These are phyloP conservation scores for Tetranychus cinnabarinus DNA, from an alignment of 1,140 invertebrate genomes.

Conservation along the genomic window DNA sequence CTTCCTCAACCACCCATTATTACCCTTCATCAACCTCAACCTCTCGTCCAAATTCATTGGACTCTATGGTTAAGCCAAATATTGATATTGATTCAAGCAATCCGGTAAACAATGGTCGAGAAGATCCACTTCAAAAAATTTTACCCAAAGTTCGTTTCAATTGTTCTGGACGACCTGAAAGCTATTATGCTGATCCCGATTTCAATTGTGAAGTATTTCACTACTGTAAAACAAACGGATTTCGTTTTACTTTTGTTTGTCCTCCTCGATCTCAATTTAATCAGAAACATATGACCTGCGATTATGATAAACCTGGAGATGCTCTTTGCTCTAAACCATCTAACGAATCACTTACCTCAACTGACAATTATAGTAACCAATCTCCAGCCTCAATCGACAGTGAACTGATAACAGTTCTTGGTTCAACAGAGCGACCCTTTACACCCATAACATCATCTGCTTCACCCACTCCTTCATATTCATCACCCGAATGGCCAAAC, in stretches of 20 bases:
- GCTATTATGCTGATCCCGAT: constrained; percentile 16
- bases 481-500: no score
- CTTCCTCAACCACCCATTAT: no score
- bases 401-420: no score
- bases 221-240: constrained; percentile 15
- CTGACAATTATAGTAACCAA: background rate
- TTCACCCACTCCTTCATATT: no score
- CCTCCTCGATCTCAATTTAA: constrained; percentile 13
- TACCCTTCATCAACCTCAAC: no score
- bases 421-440: no score
- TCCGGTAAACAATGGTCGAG: background rate
- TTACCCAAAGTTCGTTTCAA: constrained; percentile 14
- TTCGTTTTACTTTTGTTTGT: constrained; percentile 14
- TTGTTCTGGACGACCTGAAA: constrained; percentile 13
- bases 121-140: constrained; percentile 9
- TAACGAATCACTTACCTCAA: background rate
- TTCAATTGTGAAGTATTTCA: constrained; percentile 17
- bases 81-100: background rate
- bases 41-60: background rate
- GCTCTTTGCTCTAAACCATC: background rate
- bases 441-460: no score
- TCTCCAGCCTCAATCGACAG: background rate
- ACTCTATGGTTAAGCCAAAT: background rate
- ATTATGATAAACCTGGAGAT: constrained; percentile 2
- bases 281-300: constrained; percentile 14